Percentiles rank a stretch among this genome's conserved stretches.
phyloP scores from a whole-genome alignment of 2,888 invertebrate species.

The Caradrina clavipalpis region DNA sequence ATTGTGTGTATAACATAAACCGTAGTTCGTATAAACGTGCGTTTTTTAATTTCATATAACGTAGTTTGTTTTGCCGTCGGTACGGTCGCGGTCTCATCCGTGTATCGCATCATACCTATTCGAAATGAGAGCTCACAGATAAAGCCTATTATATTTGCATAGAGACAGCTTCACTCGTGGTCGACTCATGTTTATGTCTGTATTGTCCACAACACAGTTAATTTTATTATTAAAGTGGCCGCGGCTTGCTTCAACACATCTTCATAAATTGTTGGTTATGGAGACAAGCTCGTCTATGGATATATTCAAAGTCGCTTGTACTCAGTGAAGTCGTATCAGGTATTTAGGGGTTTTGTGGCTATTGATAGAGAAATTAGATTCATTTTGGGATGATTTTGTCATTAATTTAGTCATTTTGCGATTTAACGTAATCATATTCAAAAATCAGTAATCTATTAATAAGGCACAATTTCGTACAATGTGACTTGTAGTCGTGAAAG shows the following conservation, averaged over 20 bases:
- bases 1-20: too few relatives aligned
- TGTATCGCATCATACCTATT: conserved; percentile 62
- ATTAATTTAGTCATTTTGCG: neutral
- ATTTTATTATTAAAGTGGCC: conserved; percentile 65
- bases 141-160: conserved; percentile 87
- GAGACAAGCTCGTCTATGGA: conserved; percentile 25
- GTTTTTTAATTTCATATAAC: neutral
- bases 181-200: conserved; percentile 77
- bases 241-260: conserved; percentile 46
- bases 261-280: conserved; percentile 47
- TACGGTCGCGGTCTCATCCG: conserved; percentile 62
- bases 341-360: too few relatives aligned
- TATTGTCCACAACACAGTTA: conserved; percentile 73
- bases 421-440: neutral
- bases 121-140: conserved; percentile 74
- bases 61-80: conserved; percentile 56
- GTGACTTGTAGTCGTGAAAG: neutral
- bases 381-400: too few relatives aligned
- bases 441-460: neutral
- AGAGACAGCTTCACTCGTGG: conserved; percentile 74
- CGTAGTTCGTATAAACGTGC: too few relatives aligned
- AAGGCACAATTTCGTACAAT: too few relatives aligned
- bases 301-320: neutral
- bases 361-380: neutral
- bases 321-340: neutral